Evolutionary conservation across 2,888 invertebrate genomes (phyloP).

Genomic region (Adelognathus sp.): DNA sequence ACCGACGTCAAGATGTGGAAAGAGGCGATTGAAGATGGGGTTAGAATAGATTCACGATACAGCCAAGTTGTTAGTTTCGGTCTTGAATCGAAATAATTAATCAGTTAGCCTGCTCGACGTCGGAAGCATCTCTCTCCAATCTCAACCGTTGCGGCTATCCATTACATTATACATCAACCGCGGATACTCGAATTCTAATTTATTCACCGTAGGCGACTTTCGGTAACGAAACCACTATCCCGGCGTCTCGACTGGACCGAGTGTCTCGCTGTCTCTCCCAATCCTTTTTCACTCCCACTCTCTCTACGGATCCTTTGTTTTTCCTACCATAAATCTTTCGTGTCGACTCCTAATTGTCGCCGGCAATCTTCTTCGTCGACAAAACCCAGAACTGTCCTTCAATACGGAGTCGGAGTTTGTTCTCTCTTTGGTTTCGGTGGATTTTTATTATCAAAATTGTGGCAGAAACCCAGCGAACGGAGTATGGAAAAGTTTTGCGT

Average conservation of each 20-base stretch:
- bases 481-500: constrained; percentile 38
- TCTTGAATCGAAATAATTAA: constrained; percentile 79
- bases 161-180: constrained; percentile 80
- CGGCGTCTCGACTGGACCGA: constrained; percentile 22
- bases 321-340: constrained; percentile 72
- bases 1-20: constrained; percentile 65
- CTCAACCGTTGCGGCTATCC: constrained; percentile 73
- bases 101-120: constrained; percentile 71
- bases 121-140: constrained; percentile 45
- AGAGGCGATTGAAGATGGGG: constrained; percentile 13
- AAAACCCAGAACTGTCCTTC: background rate
- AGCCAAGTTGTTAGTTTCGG: constrained; percentile 73
- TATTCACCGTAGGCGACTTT: constrained; percentile 74
- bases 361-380: constrained; percentile 51
- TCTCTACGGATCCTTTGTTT: constrained; percentile 22
- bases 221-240: constrained; percentile 52
- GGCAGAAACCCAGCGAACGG: background rate
- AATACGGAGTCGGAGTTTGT: no score
- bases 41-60: constrained; percentile 44
- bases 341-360: constrained; percentile 74
- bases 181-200: constrained; percentile 79
- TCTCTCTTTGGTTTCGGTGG: background rate
- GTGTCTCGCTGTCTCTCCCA: background rate
- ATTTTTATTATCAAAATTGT: background rate
- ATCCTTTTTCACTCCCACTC: constrained; percentile 38